These are phyloP conservation scores for Elanus axillaris DNA, from an alignment of 2,113 vertebrate genomes.

Conservation along the genomic window DNA sequence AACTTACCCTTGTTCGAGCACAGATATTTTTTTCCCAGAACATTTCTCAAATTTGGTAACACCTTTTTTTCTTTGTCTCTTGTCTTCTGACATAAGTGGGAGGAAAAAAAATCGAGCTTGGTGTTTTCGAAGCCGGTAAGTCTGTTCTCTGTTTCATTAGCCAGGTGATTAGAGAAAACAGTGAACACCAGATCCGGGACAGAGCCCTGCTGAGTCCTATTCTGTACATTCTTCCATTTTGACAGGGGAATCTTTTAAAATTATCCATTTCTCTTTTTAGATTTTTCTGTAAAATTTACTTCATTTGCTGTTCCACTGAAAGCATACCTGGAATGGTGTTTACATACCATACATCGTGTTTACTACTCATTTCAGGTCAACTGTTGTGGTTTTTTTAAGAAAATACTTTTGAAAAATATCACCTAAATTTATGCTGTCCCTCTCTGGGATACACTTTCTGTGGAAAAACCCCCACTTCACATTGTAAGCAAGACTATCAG, in stretches of 20 bases:
- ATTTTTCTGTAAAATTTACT: not conserved
- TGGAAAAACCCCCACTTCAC: not conserved
- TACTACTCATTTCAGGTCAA: not conserved
- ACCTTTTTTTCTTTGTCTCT: not conserved
- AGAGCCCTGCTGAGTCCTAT: not conserved
- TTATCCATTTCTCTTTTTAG: not conserved
- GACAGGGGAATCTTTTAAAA: not conserved
- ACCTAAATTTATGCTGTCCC: not conserved
- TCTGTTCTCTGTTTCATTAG: not conserved
- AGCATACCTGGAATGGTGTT: not conserved
- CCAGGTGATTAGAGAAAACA: not conserved
- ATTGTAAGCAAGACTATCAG: not conserved
- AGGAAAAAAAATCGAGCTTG: rapidly evolving
- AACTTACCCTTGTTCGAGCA: not conserved
- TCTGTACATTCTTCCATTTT: not conserved
- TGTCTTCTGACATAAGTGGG: not conserved
- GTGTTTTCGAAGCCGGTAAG: not conserved
- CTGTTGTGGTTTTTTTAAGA: not conserved
- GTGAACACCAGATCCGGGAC: not conserved
- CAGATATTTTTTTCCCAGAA: not conserved
- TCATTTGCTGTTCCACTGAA: not conserved
- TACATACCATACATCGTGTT: too few species aligned
- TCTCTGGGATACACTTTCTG: not conserved
- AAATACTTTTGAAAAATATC: not conserved
- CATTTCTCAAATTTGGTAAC: not conserved